Percentiles rank a stretch among this genome's conserved stretches.
phyloP scores from a whole-genome alignment of 2,113 vertebrate species.

The Helogale parvula region DNA sequence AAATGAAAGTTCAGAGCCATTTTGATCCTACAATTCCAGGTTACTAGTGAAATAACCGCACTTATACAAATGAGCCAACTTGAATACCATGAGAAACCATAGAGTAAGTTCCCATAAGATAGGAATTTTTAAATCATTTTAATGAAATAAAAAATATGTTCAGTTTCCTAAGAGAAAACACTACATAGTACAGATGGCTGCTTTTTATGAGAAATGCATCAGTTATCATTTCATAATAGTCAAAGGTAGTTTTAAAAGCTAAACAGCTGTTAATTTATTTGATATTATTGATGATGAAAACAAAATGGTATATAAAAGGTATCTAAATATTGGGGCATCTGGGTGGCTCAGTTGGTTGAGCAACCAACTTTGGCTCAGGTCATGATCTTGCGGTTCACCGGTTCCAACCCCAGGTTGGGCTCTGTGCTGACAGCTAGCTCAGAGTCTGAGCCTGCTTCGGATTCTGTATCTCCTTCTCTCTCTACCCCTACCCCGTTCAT shows the following conservation, averaged over 20 bases:
- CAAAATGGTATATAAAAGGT: neutral
- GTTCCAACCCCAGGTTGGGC: too few relatives aligned
- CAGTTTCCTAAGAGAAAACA: neutral
- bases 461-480: too few relatives aligned
- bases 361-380: too few relatives aligned
- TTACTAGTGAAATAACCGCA: neutral
- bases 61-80: neutral
- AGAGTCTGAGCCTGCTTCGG: too few relatives aligned
- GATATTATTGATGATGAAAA: neutral
- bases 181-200: rapidly evolving
- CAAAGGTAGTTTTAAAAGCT: neutral
- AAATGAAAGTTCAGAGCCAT: neutral
- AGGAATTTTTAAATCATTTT: neutral
- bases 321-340: neutral
- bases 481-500: too few relatives aligned
- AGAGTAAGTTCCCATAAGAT: neutral
- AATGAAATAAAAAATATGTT: neutral
- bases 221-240: neutral
- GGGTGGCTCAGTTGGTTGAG: too few relatives aligned
- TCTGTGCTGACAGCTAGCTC: too few relatives aligned
- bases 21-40: neutral
- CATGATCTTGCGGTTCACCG: too few relatives aligned
- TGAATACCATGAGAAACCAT: neutral
- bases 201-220: neutral
- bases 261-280: neutral